Percentiles rank a stretch among this genome's conserved stretches.
These are phyloP conservation scores for Kradibia gibbosae DNA, from an alignment of 1,140 invertebrate genomes.

Conservation along the genomic window DNA sequence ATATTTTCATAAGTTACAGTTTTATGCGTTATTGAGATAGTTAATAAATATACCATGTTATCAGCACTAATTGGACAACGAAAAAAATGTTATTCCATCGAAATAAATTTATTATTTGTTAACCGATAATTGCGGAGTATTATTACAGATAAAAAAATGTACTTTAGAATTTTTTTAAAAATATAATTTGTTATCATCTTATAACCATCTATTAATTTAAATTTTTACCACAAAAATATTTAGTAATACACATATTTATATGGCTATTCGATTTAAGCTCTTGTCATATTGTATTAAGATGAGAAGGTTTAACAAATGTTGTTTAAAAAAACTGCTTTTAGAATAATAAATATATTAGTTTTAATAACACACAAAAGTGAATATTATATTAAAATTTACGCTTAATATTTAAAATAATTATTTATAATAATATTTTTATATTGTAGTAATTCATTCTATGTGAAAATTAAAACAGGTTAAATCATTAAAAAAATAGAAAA, in stretches of 20 bases:
- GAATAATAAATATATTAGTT: no score
- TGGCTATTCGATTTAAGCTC: background rate
- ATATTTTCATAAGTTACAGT: slow-evolving; percentile 13
- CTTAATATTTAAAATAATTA: no score
- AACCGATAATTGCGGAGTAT: background rate
- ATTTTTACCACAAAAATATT: background rate
- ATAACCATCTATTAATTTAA: background rate
- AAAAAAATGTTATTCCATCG: background rate
- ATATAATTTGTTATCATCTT: slow-evolving; percentile 44
- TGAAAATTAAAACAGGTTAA: no score
- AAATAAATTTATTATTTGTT: slow-evolving; percentile 11
- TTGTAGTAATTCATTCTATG: no score
- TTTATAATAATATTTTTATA: no score
- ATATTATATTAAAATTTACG: no score
- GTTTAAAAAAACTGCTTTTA: no score
- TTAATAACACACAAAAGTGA: no score
- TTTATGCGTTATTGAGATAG: background rate
- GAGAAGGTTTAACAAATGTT: no score
- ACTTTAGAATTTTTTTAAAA: slow-evolving; percentile 35
- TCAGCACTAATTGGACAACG: background rate
- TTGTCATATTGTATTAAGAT: background rate
- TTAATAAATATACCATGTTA: background rate
- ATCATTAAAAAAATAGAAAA: no score
- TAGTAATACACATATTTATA: background rate
- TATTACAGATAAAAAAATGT: slow-evolving; percentile 36